phyloP scores from a whole-genome alignment of 2,797 vertebrate genomes.

The Ceryle rudis region DNA sequence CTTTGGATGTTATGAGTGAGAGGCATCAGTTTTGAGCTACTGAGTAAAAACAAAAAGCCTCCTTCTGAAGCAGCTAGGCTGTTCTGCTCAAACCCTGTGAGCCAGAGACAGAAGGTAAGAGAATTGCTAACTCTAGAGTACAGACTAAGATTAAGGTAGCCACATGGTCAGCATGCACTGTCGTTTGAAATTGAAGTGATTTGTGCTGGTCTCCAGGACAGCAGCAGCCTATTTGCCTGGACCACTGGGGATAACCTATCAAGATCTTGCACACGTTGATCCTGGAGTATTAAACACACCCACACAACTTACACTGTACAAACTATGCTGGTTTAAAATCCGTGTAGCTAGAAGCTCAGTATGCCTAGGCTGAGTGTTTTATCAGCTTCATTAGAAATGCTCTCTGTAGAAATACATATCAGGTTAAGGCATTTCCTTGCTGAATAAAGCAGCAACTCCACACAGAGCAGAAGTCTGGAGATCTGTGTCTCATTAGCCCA shows the following conservation, averaged over 20 bases:
- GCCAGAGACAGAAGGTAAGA: neutral
- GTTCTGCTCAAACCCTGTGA: neutral
- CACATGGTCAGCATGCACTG: neutral
- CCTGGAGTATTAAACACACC: neutral
- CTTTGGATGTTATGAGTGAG: neutral
- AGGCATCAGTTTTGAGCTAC: neutral
- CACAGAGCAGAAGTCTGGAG: neutral
- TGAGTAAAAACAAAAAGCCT: neutral
- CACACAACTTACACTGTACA: neutral
- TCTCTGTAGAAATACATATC: neutral
- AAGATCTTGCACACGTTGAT: neutral
- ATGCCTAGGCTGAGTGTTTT: neutral
- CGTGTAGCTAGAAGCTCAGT: neutral
- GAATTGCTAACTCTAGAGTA: neutral
- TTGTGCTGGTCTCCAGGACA: neutral
- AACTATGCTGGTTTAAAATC: neutral
- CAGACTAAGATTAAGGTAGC: neutral
- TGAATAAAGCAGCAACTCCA: neutral
- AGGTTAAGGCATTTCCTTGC: neutral
- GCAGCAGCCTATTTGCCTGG: neutral
- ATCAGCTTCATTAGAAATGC: neutral
- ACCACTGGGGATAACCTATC: neutral
- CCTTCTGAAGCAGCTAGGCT: neutral
- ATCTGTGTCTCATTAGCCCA: neutral
- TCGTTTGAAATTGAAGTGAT: conserved; percentile 1